Percentiles rank a stretch among this genome's conserved stretches.
Evolutionary conservation across 2,113 vertebrate species (phyloP).

Genomic region (Carlito syrichta): DNA sequence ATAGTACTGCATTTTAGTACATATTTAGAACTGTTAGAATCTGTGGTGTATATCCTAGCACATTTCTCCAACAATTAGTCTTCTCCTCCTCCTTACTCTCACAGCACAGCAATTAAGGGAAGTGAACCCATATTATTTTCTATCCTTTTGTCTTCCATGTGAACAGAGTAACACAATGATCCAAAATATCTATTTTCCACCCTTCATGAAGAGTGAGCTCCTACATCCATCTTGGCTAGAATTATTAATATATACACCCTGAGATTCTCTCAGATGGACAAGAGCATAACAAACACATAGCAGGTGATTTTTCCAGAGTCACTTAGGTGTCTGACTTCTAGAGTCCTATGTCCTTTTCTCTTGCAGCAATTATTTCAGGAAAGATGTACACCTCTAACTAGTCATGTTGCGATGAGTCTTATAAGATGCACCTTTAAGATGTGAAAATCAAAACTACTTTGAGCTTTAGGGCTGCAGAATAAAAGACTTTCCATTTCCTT

Average conservation of each 20-base stretch:
- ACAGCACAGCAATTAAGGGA: not conserved
- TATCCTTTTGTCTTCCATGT: not conserved
- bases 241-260: not conserved
- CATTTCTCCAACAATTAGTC: not conserved
- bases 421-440: not conserved
- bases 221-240: not conserved
- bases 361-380: not conserved
- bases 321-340: not conserved
- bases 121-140: accelerated
- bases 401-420: not conserved
- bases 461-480: not conserved
- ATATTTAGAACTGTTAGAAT: not conserved
- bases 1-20: not conserved
- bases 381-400: not conserved
- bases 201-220: not conserved
- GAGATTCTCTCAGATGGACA: not conserved
- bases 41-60: not conserved
- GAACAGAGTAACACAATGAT: not conserved
- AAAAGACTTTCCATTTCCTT: not conserved
- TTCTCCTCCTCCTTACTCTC: not conserved
- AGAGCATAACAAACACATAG: not conserved
- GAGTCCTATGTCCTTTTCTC: not conserved
- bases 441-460: not conserved
- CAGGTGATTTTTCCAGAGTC: not conserved
- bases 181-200: not conserved